Percentiles rank a stretch among this genome's conserved stretches.
Conservation (phyloP, 2,797 vertebrate species). For the Cynodonichthys magdalenae region DNA sequence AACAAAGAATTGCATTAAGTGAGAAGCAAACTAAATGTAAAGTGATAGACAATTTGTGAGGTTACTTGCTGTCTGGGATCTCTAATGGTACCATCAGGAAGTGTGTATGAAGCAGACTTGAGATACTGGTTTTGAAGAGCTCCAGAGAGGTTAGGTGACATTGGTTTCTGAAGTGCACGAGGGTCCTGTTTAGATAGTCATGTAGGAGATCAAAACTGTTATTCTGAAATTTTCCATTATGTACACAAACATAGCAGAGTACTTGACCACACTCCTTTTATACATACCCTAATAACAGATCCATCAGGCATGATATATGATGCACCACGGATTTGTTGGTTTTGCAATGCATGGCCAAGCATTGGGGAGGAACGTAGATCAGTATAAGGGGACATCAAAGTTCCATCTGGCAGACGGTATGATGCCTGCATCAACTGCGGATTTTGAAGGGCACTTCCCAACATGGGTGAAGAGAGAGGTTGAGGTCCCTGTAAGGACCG, state of each 20-base stretch:
- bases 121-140: conserved; percentile 78
- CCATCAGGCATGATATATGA: conserved; percentile 75
- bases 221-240: not conserved
- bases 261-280: conserved; percentile 2
- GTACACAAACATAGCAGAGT: not conserved
- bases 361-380: conserved; percentile 58
- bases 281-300: conserved; percentile 66
- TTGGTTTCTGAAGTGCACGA: conserved; percentile 56
- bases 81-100: conserved; percentile 77
- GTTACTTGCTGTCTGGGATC: conserved; percentile 71
- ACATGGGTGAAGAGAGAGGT: conserved; percentile 60
- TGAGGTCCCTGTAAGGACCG: conserved; percentile 49
- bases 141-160: conserved; percentile 74
- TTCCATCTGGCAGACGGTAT: conserved; percentile 65
- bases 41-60: conserved; percentile 14
- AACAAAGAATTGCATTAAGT: not conserved
- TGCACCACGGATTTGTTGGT: conserved; percentile 71
- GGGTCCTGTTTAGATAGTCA: conserved; percentile 58
- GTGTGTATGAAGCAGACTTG: conserved; percentile 73
- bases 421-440: conserved; percentile 68
- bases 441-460: conserved; percentile 70
- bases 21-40: not conserved
- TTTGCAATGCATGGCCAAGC: conserved; percentile 75
- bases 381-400: conserved; percentile 67
- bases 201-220: not conserved